These are phyloP conservation scores for Dynastes hyllus DNA, from an alignment of 2,888 invertebrate species.

Conservation along the genomic window DNA sequence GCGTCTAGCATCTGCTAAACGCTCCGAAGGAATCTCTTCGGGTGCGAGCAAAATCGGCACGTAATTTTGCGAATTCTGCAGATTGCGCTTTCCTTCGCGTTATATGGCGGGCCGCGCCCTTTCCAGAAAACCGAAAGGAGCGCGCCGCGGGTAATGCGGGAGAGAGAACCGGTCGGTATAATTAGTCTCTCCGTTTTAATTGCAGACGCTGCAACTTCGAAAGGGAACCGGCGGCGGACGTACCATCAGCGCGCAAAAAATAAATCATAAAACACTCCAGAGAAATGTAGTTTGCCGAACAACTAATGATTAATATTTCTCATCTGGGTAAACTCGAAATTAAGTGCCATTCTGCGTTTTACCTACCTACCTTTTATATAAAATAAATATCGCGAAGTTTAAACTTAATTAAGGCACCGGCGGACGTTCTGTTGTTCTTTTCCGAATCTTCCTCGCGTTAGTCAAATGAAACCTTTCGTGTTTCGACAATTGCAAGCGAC, in stretches of 20 bases:
- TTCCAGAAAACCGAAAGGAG: not conserved
- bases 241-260: constrained; percentile 54
- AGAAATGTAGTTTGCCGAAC: constrained; percentile 59
- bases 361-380: constrained; percentile 24
- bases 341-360: constrained; percentile 31
- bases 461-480: not conserved
- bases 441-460: constrained; percentile 2
- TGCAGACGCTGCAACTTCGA: constrained; percentile 65
- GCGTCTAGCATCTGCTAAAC: no score
- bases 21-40: no score
- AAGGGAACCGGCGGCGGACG: not conserved
- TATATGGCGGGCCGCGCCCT: not conserved
- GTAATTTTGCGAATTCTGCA: constrained; percentile 11
- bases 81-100: not conserved
- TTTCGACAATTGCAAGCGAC: not conserved
- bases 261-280: constrained; percentile 61
- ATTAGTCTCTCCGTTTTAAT: constrained; percentile 65
- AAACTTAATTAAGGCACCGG: constrained; percentile 21
- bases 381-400: constrained; percentile 32
- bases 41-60: no score
- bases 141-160: not conserved
- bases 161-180: constrained; percentile 55
- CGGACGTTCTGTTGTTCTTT: constrained; percentile 2
- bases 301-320: constrained; percentile 60
- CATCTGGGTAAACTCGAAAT: constrained; percentile 34